Percentiles rank a stretch among this genome's conserved stretches.
These are phyloP conservation scores for Lasioglossum zephyrum DNA, from an alignment of 2,888 invertebrate species.

Conservation along the genomic window DNA sequence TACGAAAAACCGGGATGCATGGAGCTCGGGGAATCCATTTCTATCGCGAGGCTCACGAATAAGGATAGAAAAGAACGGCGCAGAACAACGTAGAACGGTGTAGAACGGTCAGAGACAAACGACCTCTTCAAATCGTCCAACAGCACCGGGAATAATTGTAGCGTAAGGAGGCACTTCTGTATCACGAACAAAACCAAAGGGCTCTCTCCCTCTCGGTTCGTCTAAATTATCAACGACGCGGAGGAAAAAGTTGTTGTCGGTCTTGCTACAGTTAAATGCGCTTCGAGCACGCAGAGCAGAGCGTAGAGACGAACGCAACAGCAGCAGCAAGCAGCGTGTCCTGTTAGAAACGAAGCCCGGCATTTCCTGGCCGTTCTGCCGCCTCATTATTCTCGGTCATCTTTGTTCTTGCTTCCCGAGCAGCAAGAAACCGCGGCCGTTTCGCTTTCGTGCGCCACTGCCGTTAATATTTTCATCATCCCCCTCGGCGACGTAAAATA, in stretches of 20 bases:
- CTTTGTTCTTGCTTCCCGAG: conserved; percentile 54
- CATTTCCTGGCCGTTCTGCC: conserved; percentile 51
- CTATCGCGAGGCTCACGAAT: neutral
- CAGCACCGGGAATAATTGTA: conserved; percentile 21
- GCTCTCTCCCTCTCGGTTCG: neutral
- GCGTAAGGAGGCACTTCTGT: conserved; percentile 10
- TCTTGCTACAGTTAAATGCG: conserved; percentile 30
- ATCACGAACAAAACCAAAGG: conserved; percentile 23
- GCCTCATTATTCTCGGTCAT: conserved; percentile 55
- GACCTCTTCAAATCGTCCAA: neutral
- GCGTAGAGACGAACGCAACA: neutral
- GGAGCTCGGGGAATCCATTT: neutral
- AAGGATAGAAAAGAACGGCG: neutral
- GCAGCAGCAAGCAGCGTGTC: neutral
- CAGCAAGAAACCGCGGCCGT: conserved; percentile 45
- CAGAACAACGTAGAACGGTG: neutral
- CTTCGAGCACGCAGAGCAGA: conserved; percentile 28
- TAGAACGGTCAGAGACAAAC: neutral
- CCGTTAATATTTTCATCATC: conserved; percentile 61
- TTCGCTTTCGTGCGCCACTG: conserved; percentile 41
- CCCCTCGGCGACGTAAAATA: conserved; percentile 43
- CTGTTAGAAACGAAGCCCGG: conserved; percentile 1
- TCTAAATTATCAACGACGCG: conserved; percentile 30
- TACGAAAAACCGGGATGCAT: neutral
- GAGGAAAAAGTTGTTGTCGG: conserved; percentile 26